Evolutionary conservation across 2,113 vertebrate genomes (phyloP), one percentile per base, ranked within the genome.

Genomic region (Amphiprion ocellaris): DNA sequence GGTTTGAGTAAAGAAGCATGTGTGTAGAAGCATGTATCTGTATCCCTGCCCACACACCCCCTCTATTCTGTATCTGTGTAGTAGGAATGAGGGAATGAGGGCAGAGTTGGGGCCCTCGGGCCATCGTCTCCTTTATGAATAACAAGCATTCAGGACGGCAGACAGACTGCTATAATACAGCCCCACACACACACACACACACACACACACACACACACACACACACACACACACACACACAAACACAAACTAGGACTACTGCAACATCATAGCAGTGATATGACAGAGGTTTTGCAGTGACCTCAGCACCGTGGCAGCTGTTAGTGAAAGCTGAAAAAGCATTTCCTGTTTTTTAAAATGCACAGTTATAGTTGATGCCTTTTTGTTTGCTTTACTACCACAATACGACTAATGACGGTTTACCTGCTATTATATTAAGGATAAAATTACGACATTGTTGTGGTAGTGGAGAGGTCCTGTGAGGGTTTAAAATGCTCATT

Each of bases 91-190:
- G 84, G 83, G 81, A 91, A 91, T 87, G 90, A 75, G 90, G 88
- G 81, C 83, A 87, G 55, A 33, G 49, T 47, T 64, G 86, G 68
- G 89, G 90, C 87, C 90, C 77, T 21, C 75, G 86, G 90, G 83
- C 77, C 80, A 39, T 33, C 41, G 52, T 69, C 85, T 79, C 67
- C 83, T 80, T 81, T 73, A 83, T 94, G 90, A 93, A 92, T 90
- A 90, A 90, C 81, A 77, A 90, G 84, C 82, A 90, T 92, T 93
- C 85, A 94, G 84, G 65, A 59, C 61, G 79, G 81, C 89, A 92
- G 89, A 89, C 87, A 81, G 54, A 77, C 64, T 63, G 67, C 56
- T 74, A 64, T 79, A 54, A 80, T 14, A 44, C 24, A 71, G 6
- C 0, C 49, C 1, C n/a, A 79, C 28, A 68, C 16, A 55, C 41